A percentile compares a stretch with the other conserved stretches of the same genome.
Evolutionary conservation across 2,113 vertebrate genomes (phyloP).

Genomic region (Scomber scombrus): DNA sequence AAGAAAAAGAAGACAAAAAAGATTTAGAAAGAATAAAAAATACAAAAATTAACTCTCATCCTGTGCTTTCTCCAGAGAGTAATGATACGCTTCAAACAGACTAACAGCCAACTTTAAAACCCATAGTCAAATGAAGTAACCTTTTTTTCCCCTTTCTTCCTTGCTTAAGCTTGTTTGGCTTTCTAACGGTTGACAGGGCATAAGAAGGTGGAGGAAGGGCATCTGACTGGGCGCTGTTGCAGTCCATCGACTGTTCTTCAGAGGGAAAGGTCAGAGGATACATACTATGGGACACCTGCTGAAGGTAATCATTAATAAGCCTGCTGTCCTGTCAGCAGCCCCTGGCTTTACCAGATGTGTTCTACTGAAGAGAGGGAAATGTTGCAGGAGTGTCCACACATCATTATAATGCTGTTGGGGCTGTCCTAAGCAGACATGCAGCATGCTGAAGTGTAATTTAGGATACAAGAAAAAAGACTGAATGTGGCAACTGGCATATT

Average conservation of each 20-base stretch:
- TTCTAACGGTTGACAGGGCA: slow-evolving; percentile 55
- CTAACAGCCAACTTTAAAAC: slow-evolving; percentile 32
- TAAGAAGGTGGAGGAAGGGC: slow-evolving; percentile 63
- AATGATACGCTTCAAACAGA: slow-evolving; percentile 27
- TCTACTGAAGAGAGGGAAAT: slow-evolving; percentile 51
- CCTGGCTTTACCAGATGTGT: slow-evolving; percentile 72
- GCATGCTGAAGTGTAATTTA: slow-evolving; percentile 25
- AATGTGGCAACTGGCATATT: slow-evolving; percentile 14
- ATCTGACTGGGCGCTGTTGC: slow-evolving; percentile 79
- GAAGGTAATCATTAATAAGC: slow-evolving; percentile 82
- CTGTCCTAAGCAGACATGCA: slow-evolving; percentile 23
- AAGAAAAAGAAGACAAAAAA: slow-evolving; percentile 22
- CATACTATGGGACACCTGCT: slow-evolving; percentile 77
- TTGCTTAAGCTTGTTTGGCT: slow-evolving; percentile 42
- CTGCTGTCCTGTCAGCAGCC: slow-evolving; percentile 77
- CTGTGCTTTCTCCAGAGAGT: slow-evolving; percentile 3
- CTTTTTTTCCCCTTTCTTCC: slow-evolving; percentile 8
- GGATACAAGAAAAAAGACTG: not conserved
- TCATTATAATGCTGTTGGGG: slow-evolving; percentile 37
- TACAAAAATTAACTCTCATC: not conserved
- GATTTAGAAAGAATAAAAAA: slow-evolving; percentile 18
- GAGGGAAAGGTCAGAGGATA: slow-evolving; percentile 83
- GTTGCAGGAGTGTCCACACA: slow-evolving; percentile 35
- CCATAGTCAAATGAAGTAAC: slow-evolving; percentile 7
- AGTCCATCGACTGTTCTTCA: slow-evolving; percentile 81